phyloP scores from a whole-genome alignment of 2,797 vertebrate species.

The Spea hammondii region DNA sequence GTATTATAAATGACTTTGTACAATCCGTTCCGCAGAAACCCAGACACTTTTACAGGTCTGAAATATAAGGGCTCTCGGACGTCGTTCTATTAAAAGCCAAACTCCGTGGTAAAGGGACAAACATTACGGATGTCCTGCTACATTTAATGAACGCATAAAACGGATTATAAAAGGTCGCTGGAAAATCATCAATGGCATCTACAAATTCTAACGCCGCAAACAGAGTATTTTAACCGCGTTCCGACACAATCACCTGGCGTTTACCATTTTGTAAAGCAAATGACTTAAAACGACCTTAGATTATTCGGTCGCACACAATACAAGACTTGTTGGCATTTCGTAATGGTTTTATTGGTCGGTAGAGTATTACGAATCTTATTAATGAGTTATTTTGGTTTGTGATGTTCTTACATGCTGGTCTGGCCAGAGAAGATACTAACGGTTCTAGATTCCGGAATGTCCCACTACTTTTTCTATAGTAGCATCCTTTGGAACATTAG shows the following conservation, averaged over 20 bases:
- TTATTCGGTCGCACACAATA: neutral
- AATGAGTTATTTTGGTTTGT: too few relatives aligned
- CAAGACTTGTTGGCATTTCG: neutral
- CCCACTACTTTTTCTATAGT: too few relatives aligned
- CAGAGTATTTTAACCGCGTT: neutral
- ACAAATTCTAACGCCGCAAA: neutral
- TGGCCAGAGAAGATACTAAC: too few relatives aligned
- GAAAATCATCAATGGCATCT: slow-evolving; percentile 7
- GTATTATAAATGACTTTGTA: slow-evolving; percentile 12
- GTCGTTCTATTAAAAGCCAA: slow-evolving; percentile 13
- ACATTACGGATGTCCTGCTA: slow-evolving; percentile 3
- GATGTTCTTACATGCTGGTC: too few relatives aligned
- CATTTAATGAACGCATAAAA: slow-evolving; percentile 2
- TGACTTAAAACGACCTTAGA: neutral
- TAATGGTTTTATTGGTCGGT: neutral
- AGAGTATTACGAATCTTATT: neutral
- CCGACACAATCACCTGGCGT: neutral
- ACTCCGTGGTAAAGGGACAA: neutral
- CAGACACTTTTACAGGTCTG: slow-evolving; percentile 19
- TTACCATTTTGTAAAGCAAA: neutral
- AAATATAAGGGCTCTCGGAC: neutral
- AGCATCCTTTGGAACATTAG: too few relatives aligned
- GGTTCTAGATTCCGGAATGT: too few relatives aligned
- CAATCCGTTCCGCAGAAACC: neutral
- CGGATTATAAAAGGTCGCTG: slow-evolving; percentile 7